These are phyloP conservation scores for Flabesymbios commensalis DNA, from an alignment of 2,888 invertebrate species.

Conservation along the genomic window DNA sequence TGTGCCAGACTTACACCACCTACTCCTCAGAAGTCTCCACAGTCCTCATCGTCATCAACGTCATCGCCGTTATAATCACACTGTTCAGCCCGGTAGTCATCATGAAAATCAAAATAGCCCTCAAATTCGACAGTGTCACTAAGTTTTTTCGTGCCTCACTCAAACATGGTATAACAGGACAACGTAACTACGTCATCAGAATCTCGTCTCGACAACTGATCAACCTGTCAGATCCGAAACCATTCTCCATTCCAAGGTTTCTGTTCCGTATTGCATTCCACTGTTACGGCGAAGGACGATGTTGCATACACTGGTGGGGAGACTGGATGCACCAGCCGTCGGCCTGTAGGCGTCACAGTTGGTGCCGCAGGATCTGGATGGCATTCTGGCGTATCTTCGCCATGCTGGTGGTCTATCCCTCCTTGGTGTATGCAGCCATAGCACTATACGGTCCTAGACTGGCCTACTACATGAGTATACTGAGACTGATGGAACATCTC, in stretches of 20 bases:
- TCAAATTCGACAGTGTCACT: constrained; percentile 32
- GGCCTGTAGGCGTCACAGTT: constrained; percentile 19
- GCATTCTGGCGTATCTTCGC: constrained; percentile 30
- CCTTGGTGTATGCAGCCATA: constrained; percentile 28
- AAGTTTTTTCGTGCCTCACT: constrained; percentile 39
- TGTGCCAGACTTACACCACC: constrained; percentile 23
- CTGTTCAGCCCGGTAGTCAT: constrained; percentile 35
- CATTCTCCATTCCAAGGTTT: constrained; percentile 36
- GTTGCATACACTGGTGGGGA: constrained; percentile 40
- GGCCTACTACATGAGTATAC: constrained; percentile 18
- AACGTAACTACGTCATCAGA: constrained; percentile 39
- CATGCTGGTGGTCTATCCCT: constrained; percentile 31
- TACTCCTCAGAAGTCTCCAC: constrained; percentile 17
- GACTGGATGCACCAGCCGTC: constrained; percentile 36
- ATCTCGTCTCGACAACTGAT: constrained; percentile 38
- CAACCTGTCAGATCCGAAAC: constrained; percentile 35
- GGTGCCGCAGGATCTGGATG: constrained; percentile 27
- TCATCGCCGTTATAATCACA: constrained; percentile 30
- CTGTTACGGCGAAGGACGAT: constrained; percentile 39
- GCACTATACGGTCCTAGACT: constrained; percentile 31
- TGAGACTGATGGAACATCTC: constrained; percentile 21
- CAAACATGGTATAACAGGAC: constrained; percentile 40
- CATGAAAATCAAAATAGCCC: constrained; percentile 27
- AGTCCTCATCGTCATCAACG: constrained; percentile 24
- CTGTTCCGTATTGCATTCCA: constrained; percentile 34